These are phyloP conservation scores for Sciurus vulgaris DNA, from an alignment of 2,797 vertebrate genomes.

Conservation along the genomic window DNA sequence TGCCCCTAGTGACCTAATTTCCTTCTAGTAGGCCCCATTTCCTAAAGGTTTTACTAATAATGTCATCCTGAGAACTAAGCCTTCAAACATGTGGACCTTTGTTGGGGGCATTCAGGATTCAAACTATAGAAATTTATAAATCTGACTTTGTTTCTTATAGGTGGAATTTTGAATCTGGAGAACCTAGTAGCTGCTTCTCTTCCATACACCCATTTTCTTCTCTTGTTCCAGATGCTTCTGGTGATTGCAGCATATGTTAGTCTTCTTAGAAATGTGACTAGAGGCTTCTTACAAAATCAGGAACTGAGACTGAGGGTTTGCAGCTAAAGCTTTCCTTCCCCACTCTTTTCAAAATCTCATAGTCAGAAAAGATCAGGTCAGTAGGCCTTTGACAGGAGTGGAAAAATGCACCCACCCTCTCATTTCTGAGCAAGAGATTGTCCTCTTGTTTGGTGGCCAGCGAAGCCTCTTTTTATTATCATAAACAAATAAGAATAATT, in stretches of 20 bases:
- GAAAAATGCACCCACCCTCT: neutral
- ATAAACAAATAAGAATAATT: neutral
- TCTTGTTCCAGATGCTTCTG: neutral
- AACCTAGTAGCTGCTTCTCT: neutral
- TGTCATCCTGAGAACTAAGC: neutral
- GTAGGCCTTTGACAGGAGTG: neutral
- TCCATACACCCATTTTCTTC: neutral
- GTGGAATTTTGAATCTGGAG: conserved; percentile 28
- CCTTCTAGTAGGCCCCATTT: neutral
- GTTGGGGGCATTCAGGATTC: neutral
- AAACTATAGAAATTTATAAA: neutral
- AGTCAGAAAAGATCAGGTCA: neutral
- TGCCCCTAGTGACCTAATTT: neutral
- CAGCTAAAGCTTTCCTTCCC: neutral
- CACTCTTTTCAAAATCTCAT: neutral
- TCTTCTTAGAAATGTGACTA: conserved; percentile 34
- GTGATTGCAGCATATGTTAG: neutral
- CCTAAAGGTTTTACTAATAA: neutral
- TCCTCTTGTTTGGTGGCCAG: conserved; percentile 2
- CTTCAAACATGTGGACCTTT: neutral
- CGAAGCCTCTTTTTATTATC: neutral
- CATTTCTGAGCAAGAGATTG: neutral
- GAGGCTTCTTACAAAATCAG: conserved; percentile 23
- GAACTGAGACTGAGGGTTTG: neutral
- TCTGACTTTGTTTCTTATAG: conserved; percentile 26